Base-by-base conservation (phyloP, 2,797 vertebrate species). In the Poecilia gillii region DNA sequence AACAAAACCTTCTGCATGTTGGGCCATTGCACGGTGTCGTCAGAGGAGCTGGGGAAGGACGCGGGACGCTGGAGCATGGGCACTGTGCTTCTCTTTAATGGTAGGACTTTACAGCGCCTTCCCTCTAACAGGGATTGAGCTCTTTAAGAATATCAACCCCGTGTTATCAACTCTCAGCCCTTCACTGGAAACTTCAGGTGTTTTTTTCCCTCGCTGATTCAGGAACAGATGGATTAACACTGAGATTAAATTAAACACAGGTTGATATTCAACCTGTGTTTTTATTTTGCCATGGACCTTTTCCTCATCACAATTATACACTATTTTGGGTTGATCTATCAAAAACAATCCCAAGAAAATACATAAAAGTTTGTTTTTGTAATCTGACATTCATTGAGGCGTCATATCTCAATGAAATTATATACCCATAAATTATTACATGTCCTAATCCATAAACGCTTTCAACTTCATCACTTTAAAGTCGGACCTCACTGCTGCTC, bases 1-100 rank as follows among this genome's bases (percentile, higher is more conserved):
- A 99, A 97, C 94, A 99, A 98, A 94, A 98, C 98, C 3, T 97
- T 97, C 93, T 99, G 98, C 89, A 97, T 99, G 97, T 87, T 99
- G 87, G 99, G 98, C 76, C 97, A 99, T 89, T 96, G 94, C 82
- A 73, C 88, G 0, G 91, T 95, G 0, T 90, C 95, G 18, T 95
- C 96, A 86, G 97, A 97, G 91, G 97, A 99, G 43, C 73, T 87
- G 64, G 76, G 94, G 77, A 95, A 91, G 39, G 93, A 95, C 74
- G 81, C 91, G 72, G 94, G 95, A 73, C 87, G 88, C 90, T 98
- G 98, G 96, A 92, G 95, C 88, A 95, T 99, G 92, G 99, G 99
- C 92, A 98, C 97, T 71, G 94, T 99, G 78, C 97, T 99, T 49
- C 97, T 99, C 23, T 99, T 99, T 88, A 99, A 98, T 51, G 99